Base-by-base conservation (phyloP, 2,888 invertebrate genomes). In the Teinopalpus imperialis region DNA sequence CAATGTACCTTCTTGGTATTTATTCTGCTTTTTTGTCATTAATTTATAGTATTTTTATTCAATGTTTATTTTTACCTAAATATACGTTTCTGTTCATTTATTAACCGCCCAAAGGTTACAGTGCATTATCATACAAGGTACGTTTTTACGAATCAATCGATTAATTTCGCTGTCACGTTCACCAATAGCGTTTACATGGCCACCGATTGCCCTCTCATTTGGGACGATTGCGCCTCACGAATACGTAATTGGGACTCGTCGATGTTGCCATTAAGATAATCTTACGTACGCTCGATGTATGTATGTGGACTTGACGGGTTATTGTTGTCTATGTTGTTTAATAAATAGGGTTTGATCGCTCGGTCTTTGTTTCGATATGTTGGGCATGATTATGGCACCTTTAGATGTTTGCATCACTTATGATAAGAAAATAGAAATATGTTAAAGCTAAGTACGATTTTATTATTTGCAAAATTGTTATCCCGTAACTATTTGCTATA, bases 191-290 rank as follows among this genome's bases (percentile, higher is more conserved):
- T 67, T 76, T 57, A 57, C 57, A 53, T 65, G 66, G 61, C 57
- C 65, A 66, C 75, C 79, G 86, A 86, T 86, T 83, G 85, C 76
- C 75, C 81, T 72, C 81, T 85, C 86, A 82, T 87, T 87, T 85
- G 77, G 71, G 57, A 58, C 79, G 78, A 80, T 83, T 85, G 83
- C 85, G 77, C 73, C 66, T 58, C 70, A 61, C 76, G 82, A 80
- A 85, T 85, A 79, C 83, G 77, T 86, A 83, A 87, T 85, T 76
- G 69, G 74, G 67, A 69, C 68, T 63, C 74, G 69, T 61, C 65
- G 69, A 65, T 63, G 68, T 63, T 54, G 53, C 73, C 75, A 81
- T 85, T 81, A 80, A 81, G 82, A 81, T 86, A 85, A 86, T 86
- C 81, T 79, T 59, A 45, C 56, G 48, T 51, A 59, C 53, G 63